A percentile compares a stretch with the other conserved stretches of the same genome.
Evolutionary conservation across 2,888 invertebrate genomes (phyloP).

Genomic region (Thymelicus acteon): DNA sequence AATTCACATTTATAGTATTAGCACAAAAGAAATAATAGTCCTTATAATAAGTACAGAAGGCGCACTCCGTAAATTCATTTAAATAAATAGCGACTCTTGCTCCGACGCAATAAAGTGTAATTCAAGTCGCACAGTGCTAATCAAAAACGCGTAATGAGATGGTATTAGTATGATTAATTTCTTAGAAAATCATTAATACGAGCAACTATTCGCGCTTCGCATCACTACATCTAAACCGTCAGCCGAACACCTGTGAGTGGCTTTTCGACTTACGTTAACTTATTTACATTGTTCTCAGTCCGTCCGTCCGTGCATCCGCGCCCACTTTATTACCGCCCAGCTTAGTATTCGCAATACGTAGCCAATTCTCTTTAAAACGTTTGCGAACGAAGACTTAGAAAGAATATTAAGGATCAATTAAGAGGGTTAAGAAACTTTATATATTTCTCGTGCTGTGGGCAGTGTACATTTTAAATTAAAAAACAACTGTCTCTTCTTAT

Average conservation of each 20-base stretch:
- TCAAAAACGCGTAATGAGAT: too few species aligned
- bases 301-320: conserved; percentile 19
- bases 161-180: too few species aligned
- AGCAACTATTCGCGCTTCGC: neutral
- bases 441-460: neutral
- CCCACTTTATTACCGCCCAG: conserved; percentile 18
- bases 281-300: conserved; percentile 27
- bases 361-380: conserved; percentile 33
- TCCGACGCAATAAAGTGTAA: too few species aligned
- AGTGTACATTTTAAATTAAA: neutral
- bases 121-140: too few species aligned
- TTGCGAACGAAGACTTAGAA: conserved; percentile 11
- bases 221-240: conserved; percentile 25
- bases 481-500: neutral
- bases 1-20: too few species aligned
- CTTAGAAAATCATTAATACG: too few species aligned
- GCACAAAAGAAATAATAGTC: too few species aligned
- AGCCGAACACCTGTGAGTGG: conserved; percentile 25
- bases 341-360: conserved; percentile 28
- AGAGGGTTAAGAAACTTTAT: conserved; percentile 5
- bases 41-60: too few species aligned
- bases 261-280: conserved; percentile 21
- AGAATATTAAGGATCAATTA: conserved; percentile 32
- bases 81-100: too few species aligned
- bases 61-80: too few species aligned